A percentile compares a stretch with the other conserved stretches of the same genome.
Conservation (phyloP, 1,140 invertebrate species). For the Drosophila trapezifrons region DNA sequence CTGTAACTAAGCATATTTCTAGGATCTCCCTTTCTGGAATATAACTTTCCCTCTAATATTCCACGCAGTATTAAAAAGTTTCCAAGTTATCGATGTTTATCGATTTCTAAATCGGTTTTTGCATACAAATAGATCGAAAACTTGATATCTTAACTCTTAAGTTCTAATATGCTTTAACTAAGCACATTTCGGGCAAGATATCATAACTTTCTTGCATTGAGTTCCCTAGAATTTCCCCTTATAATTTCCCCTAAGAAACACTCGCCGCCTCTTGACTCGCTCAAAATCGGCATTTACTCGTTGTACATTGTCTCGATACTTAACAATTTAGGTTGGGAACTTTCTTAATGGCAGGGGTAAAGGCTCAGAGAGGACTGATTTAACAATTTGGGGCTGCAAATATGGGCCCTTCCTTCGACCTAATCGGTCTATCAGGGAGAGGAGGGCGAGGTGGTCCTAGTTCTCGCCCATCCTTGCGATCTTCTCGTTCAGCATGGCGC, state of each 20-base stretch:
- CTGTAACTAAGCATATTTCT: too few relatives aligned
- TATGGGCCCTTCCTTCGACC: not conserved
- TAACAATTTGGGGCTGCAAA: not conserved
- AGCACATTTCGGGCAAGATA: too few relatives aligned
- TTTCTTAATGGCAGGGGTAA: too few relatives aligned
- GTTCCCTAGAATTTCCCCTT: not conserved
- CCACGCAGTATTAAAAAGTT: too few relatives aligned
- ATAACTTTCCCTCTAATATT: not conserved
- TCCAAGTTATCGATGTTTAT: not conserved
- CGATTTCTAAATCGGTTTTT: not conserved
- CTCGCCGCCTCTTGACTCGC: too few relatives aligned
- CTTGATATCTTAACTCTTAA: too few relatives aligned
- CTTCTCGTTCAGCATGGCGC: slow-evolving; percentile 50
- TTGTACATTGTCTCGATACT: not conserved
- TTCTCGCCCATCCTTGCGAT: not conserved
- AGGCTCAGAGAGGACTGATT: not conserved
- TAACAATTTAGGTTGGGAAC: slow-evolving; percentile 13
- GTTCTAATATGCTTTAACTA: too few relatives aligned
- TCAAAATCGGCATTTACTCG: slow-evolving; percentile 4
- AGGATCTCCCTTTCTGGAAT: not conserved
- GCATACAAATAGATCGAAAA: too few relatives aligned
- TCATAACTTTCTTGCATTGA: too few relatives aligned
- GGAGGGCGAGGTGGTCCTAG: not conserved
- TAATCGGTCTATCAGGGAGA: too few relatives aligned
- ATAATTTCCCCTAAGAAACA: too few relatives aligned